These are phyloP conservation scores for Tolmerus cingulatus DNA, from an alignment of 2,888 invertebrate species.

Conservation along the genomic window DNA sequence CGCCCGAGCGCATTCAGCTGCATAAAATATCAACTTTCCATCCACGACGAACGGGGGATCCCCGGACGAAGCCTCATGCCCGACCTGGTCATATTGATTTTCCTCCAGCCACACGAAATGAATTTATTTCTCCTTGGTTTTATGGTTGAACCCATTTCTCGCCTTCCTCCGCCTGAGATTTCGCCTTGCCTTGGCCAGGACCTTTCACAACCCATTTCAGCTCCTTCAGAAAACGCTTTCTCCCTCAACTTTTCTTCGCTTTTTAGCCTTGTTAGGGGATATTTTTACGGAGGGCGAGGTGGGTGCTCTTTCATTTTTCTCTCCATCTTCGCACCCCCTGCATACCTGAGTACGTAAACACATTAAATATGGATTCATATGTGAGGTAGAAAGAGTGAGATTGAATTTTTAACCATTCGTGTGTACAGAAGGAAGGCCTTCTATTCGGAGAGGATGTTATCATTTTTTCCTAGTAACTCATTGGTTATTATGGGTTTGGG, in stretches of 20 bases:
- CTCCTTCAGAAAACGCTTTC: slow-evolving; percentile 15
- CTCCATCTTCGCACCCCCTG: not conserved
- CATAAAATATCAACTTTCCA: slow-evolving; percentile 7
- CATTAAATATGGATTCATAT: slow-evolving; percentile 27
- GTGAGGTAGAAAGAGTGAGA: slow-evolving; percentile 6
- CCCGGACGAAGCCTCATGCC: not conserved
- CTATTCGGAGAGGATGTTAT: not conserved
- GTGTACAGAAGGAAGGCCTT: not conserved
- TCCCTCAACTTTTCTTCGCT: not conserved
- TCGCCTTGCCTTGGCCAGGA: slow-evolving; percentile 28
- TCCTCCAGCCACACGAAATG: not conserved
- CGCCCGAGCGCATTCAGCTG: slow-evolving; percentile 23
- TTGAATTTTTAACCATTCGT: not conserved
- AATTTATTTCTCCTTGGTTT: slow-evolving; percentile 30
- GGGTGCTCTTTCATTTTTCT: not conserved
- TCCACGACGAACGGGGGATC: not conserved
- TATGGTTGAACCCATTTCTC: slow-evolving; percentile 38
- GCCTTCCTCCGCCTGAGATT: slow-evolving; percentile 30
- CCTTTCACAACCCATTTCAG: slow-evolving; percentile 13
- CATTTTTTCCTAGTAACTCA: not conserved
- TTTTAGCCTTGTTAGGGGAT: not conserved
- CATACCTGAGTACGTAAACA: slow-evolving; percentile 14
- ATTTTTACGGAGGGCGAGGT: not conserved
- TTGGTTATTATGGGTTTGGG: not conserved
- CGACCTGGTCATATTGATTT: slow-evolving; percentile 8